These are phyloP conservation scores for Aporophyla lueneburgensis DNA, from an alignment of 2,888 invertebrate genomes.

Conservation along the genomic window DNA sequence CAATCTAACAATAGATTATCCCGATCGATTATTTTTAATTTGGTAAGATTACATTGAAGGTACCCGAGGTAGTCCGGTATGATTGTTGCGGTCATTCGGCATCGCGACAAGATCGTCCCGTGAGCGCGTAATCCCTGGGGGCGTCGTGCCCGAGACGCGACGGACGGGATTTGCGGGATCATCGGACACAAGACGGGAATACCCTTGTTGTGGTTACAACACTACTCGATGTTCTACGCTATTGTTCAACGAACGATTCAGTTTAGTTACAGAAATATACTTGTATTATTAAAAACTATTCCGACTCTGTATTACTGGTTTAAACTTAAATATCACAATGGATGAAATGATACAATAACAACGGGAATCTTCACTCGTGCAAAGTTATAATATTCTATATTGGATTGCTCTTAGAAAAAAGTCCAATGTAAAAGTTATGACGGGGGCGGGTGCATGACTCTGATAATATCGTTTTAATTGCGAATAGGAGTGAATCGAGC, in stretches of 20 bases:
- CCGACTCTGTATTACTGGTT: neutral
- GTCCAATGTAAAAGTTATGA: slow-evolving; percentile 75
- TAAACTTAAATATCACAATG: slow-evolving; percentile 36
- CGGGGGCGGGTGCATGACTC: slow-evolving; percentile 78
- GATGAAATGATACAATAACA: slow-evolving; percentile 55
- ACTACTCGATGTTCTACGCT: slow-evolving; percentile 67
- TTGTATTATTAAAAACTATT: slow-evolving; percentile 49
- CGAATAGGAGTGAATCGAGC: slow-evolving; percentile 77
- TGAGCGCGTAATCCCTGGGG: slow-evolving; percentile 80
- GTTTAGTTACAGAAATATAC: slow-evolving; percentile 46
- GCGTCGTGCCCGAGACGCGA: slow-evolving; percentile 83
- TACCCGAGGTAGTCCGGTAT: slow-evolving; percentile 71
- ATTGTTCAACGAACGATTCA: slow-evolving; percentile 53
- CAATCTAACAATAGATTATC: slow-evolving; percentile 14
- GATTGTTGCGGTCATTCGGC: slow-evolving; percentile 79
- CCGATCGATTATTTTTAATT: slow-evolving; percentile 58
- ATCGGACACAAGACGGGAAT: slow-evolving; percentile 81
- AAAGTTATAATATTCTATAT: slow-evolving; percentile 65
- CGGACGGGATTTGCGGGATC: slow-evolving; percentile 85
- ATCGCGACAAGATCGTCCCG: slow-evolving; percentile 76
- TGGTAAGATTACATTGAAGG: slow-evolving; percentile 54
- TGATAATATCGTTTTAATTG: slow-evolving; percentile 87
- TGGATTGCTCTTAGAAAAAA: slow-evolving; percentile 64
- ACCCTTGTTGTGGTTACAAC: slow-evolving; percentile 78
- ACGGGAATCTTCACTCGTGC: slow-evolving; percentile 45